A percentile compares a stretch with the other conserved stretches of the same genome.
Conservation (phyloP, 37 sponge, comb jelly and placozoan genomes). For the Oopsacas minuta region DNA sequence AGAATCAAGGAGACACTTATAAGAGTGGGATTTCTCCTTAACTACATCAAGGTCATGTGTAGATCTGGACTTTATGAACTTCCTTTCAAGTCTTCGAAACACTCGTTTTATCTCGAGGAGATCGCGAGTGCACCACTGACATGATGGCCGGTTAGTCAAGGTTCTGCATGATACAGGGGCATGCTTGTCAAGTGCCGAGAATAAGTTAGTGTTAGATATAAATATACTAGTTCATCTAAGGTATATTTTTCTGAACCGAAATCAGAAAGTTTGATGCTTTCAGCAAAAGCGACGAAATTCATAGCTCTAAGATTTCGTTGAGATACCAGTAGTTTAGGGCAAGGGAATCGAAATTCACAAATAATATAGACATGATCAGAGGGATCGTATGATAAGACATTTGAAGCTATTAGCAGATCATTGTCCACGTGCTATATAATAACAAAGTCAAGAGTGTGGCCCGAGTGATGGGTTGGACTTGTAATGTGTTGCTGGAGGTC, state of each 20-base stretch:
- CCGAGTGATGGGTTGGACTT: background rate
- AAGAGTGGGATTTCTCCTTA: background rate
- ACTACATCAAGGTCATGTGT: background rate
- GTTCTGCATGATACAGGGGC: too few species aligned
- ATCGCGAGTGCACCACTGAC: background rate
- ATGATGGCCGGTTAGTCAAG: background rate
- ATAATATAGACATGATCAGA: background rate
- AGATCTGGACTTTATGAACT: background rate
- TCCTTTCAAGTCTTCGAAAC: background rate
- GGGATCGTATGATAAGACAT: background rate
- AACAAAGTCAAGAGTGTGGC: background rate
- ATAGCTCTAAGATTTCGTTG: background rate
- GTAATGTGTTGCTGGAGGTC: background rate
- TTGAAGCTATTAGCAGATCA: background rate
- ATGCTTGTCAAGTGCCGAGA: background rate
- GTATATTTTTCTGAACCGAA: background rate
- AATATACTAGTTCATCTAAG: background rate
- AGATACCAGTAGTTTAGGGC: background rate
- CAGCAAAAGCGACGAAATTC: background rate
- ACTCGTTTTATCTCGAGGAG: background rate
- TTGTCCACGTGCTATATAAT: background rate
- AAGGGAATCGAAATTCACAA: background rate
- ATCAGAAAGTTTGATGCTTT: background rate
- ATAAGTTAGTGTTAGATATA: background rate
- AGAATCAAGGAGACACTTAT: background rate